Percentiles rank a stretch among this genome's conserved stretches.
Conservation (phyloP, 2,797 vertebrate genomes). For the Pogonophryne albipinna region DNA sequence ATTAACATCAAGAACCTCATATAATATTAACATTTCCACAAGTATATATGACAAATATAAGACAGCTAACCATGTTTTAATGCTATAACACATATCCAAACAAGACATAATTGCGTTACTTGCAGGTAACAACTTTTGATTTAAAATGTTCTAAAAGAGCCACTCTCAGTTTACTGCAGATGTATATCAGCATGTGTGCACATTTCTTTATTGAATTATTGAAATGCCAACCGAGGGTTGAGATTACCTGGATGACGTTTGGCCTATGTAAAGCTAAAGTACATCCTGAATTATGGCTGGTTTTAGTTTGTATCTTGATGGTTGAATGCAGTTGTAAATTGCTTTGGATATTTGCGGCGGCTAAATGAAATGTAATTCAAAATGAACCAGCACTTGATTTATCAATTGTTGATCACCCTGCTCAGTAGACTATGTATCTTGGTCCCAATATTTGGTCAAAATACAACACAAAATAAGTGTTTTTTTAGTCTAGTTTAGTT, state of each 20-base stretch:
- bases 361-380: no score
- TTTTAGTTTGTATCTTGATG: no score
- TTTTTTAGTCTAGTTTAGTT: no score
- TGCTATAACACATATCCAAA: not conserved
- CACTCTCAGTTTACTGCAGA: not conserved
- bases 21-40: not conserved
- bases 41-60: no score
- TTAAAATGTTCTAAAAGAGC: not conserved
- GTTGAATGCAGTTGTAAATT: no score
- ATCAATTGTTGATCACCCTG: not conserved
- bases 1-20: not conserved
- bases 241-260: not conserved
- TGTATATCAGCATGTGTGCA: not conserved
- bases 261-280: no score
- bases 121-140: slow-evolving; percentile 20
- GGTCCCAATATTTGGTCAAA: no score
- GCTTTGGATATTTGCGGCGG: no score
- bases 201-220: not conserved
- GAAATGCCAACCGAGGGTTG: not conserved
- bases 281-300: no score
- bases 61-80: not conserved
- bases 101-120: not conserved
- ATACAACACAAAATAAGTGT: no score
- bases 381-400: not conserved
- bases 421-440: not conserved